Evolutionary conservation across 2,113 vertebrate genomes (phyloP).

Genomic region (Megaceryle torquata): DNA sequence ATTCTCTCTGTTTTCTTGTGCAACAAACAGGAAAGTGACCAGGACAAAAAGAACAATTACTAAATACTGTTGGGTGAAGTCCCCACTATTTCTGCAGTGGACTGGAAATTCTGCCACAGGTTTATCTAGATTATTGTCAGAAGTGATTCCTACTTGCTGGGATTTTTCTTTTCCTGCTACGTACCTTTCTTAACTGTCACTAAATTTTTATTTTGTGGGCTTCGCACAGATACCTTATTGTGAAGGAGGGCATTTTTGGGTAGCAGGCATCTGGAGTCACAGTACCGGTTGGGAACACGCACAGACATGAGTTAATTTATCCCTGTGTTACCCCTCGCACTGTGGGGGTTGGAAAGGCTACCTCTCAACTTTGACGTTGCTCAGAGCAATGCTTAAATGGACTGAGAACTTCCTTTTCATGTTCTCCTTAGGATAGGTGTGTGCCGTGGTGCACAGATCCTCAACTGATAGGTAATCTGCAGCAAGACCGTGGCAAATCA

Average conservation of each 20-base stretch:
- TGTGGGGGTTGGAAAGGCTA: neutral
- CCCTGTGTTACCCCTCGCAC: neutral
- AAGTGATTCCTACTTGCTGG: neutral
- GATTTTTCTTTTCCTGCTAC: neutral
- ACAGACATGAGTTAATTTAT: fast-evolving
- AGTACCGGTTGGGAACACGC: neutral
- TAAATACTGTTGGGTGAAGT: neutral
- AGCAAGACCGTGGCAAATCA: neutral
- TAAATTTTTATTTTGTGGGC: neutral
- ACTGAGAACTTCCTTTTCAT: neutral
- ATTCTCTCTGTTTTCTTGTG: neutral
- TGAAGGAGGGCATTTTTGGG: neutral
- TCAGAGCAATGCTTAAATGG: neutral
- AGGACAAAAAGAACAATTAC: neutral
- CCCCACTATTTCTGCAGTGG: neutral
- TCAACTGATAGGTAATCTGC: neutral
- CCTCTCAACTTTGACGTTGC: neutral
- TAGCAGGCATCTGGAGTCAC: neutral
- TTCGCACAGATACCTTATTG: neutral
- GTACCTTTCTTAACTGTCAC: neutral
- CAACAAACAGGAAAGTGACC: neutral
- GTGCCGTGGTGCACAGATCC: neutral
- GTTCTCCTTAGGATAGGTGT: neutral
- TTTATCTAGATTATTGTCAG: neutral
- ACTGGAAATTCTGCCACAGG: neutral